Evolutionary conservation across 64 coral and sea anemone genomes (phyloP), one percentile per base, ranked within the genome.

Genomic region (Montipora capricornis): DNA sequence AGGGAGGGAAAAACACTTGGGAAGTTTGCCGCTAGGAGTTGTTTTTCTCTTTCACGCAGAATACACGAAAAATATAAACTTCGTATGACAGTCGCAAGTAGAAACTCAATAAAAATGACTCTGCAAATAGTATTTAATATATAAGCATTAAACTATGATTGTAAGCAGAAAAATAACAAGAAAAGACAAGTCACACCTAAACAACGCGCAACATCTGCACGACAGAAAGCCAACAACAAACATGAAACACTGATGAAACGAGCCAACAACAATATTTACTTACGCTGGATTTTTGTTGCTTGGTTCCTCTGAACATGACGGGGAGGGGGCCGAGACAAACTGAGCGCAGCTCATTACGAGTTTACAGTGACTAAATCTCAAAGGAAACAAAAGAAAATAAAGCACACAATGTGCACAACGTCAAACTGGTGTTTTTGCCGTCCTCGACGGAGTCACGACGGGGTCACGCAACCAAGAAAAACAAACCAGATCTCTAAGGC

Each of bases 21-120:
- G 26, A 26, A 26, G 26, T 26, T 26, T 26, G 26, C 0, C 26
- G 26, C 26, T 26, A 0, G 26, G 26, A 26, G 26, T 26, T 26
- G 26, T 26, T 26, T 26, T 26, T 26, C 26, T 26, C 26, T 26
- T 26, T 26, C 26, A 26, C 26, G 26, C 26, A 26, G 26, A 26
- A 26, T 26, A 26, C 26, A 26, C 26, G 26, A 79, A 50, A 48
- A 49, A 49, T 49, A 49, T 79, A 51, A 79, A 79, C 76, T 79
- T 48, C 67, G 13, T 69, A 16, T 0, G 67, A 69, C 67, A 69
- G 5, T 69, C 67, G 67, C 67, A 79, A 79, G 45, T 50, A 79
- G 76, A 79, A 79, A 79, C 76, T 79, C 76, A 51, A 50, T 69
- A 51, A 79, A 79, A 79, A 79, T 79, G 76, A 79, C 76, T 79